These are phyloP conservation scores for Sarcophaga carnaria DNA, from an alignment of 2,888 invertebrate genomes.

Conservation along the genomic window DNA sequence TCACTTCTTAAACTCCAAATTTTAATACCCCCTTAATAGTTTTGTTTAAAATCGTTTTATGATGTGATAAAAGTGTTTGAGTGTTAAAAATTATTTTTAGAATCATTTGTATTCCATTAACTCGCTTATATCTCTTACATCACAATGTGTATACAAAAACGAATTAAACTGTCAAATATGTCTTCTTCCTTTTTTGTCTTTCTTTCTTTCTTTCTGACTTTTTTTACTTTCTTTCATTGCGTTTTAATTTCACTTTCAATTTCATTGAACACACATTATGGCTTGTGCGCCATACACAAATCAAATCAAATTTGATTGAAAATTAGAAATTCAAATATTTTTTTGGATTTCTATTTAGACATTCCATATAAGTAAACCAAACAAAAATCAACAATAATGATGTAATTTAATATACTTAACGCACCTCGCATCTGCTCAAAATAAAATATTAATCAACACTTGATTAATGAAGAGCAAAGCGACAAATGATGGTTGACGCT, in stretches of 20 bases:
- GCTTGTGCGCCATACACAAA: background rate
- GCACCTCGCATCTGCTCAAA: background rate
- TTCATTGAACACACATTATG: background rate
- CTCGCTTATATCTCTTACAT: too few relatives aligned
- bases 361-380: constrained; percentile 1
- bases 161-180: too few relatives aligned
- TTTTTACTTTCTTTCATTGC: constrained; percentile 9
- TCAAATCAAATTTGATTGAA: background rate
- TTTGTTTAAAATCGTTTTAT: too few relatives aligned
- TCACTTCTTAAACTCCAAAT: too few relatives aligned
- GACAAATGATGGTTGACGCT: background rate
- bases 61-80: too few relatives aligned
- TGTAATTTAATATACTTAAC: background rate
- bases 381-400: background rate
- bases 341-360: constrained; percentile 9
- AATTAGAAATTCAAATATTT: constrained; percentile 18
- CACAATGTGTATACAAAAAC: too few relatives aligned
- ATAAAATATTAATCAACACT: background rate
- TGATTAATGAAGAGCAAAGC: background rate
- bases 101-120: too few relatives aligned
- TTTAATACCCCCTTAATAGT: too few relatives aligned
- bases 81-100: too few relatives aligned
- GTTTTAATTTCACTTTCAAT: constrained; percentile 27
- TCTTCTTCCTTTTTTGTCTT: too few relatives aligned
- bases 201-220: too few relatives aligned